A percentile compares a stretch with the other conserved stretches of the same genome.
phyloP scores from a whole-genome alignment of 2,888 invertebrate species.

The Sinhomidia bicolor region DNA sequence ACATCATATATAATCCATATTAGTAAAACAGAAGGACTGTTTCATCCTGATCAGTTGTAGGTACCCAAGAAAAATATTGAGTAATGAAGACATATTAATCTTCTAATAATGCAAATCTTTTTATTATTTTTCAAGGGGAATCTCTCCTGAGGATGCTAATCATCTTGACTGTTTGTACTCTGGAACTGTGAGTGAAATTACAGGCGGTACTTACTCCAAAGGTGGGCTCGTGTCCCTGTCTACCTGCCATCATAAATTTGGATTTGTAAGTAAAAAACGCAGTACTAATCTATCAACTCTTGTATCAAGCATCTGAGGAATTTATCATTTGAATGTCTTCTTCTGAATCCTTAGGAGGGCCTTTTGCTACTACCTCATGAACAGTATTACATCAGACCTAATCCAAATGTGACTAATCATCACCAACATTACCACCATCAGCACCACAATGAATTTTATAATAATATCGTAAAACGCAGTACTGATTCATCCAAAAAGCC shows the following conservation, averaged over 20 bases:
- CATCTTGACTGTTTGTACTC: conserved; percentile 48
- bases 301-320: background rate
- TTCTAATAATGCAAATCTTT: no score
- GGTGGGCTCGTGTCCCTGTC: conserved; percentile 57
- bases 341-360: conserved; percentile 52
- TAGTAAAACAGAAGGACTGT: conserved; percentile 56
- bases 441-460: background rate
- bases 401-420: no score
- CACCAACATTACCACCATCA: background rate
- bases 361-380: conserved; percentile 56
- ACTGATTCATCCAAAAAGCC: background rate
- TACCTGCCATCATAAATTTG: conserved; percentile 59
- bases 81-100: background rate
- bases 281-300: background rate
- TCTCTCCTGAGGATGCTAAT: conserved; percentile 6
- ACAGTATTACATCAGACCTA: conserved; percentile 61
- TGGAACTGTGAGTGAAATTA: conserved; percentile 24
- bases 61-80: background rate
- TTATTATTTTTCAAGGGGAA: background rate
- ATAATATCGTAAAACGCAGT: conserved; percentile 28
- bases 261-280: conserved; percentile 52
- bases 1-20: conserved; percentile 52
- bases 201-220: background rate
- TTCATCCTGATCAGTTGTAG: conserved; percentile 54
- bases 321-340: no score